Evolutionary conservation across 2,113 vertebrate genomes (phyloP).

Genomic region (Brevimyrus niger): DNA sequence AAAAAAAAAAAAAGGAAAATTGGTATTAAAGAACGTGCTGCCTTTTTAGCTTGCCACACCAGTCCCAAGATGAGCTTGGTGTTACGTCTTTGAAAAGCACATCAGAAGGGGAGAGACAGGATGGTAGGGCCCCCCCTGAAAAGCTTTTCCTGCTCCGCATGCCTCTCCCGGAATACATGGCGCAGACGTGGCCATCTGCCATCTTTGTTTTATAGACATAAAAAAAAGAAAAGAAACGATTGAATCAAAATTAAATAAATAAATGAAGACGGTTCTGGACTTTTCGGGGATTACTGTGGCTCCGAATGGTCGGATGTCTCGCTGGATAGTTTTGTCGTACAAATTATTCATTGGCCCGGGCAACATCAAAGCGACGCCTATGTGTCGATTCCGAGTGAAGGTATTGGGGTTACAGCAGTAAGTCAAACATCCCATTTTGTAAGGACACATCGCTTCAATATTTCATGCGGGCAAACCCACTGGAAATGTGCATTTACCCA

Average conservation of each 20-base stretch:
- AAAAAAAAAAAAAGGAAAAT: conserved; percentile 9
- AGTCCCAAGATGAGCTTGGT: conserved; percentile 32
- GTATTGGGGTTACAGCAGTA: not conserved
- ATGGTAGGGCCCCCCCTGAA: conserved; percentile 3
- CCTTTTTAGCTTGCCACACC: conserved; percentile 41
- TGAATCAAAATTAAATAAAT: not conserved
- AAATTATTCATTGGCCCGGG: not conserved
- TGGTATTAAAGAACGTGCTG: conserved; percentile 13
- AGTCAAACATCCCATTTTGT: not conserved
- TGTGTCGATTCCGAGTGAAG: not conserved
- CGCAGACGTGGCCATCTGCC: not conserved
- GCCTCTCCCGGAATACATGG: not conserved
- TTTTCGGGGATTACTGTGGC: not conserved
- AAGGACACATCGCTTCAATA: not conserved
- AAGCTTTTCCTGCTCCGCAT: not conserved
- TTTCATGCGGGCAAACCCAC: not conserved
- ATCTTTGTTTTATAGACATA: not conserved
- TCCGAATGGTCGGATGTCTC: not conserved
- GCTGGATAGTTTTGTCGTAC: not conserved
- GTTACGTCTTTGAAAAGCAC: conserved; percentile 27
- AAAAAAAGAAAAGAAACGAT: not conserved
- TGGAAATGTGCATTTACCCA: not conserved
- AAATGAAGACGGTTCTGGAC: not conserved
- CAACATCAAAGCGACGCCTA: not conserved
- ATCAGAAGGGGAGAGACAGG: conserved; percentile 15